Conservation (phyloP, 2,113 vertebrate genomes). For the Laterallus jamaicensis region DNA sequence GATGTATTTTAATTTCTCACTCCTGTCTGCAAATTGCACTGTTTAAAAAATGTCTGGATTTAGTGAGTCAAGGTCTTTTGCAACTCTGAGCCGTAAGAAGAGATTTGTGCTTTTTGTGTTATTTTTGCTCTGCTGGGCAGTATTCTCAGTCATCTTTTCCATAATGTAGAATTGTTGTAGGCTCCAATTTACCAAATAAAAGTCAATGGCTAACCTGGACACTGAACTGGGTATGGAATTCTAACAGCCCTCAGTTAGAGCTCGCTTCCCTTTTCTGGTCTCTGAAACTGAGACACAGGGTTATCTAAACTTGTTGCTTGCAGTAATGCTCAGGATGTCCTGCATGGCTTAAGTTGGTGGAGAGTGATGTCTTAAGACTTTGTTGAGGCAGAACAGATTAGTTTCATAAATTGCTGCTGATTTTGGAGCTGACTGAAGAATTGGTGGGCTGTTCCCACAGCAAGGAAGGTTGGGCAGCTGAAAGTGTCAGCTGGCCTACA, state of each 20-base stretch:
- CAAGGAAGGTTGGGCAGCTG: not conserved
- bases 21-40: not conserved
- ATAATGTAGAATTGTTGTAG: not conserved
- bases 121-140: not conserved
- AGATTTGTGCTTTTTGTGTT: not conserved
- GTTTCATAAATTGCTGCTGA: not conserved
- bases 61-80: slow-evolving; percentile 16
- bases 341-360: not conserved
- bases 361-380: not conserved
- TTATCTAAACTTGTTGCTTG: not conserved
- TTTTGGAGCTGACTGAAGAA: not conserved
- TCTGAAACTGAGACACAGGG: not conserved
- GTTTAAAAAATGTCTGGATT: not conserved
- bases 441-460: not conserved
- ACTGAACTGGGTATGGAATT: not conserved
- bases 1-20: not conserved
- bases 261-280: not conserved
- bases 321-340: not conserved
- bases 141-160: not conserved
- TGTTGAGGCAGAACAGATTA: not conserved
- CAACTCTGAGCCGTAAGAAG: not conserved
- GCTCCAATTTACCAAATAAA: not conserved
- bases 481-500: not conserved
- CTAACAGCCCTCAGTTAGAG: not conserved
- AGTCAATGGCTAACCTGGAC: not conserved